A percentile compares a stretch with the other conserved stretches of the same genome.
Evolutionary conservation across 2,113 vertebrate genomes (phyloP).

Genomic region (Erythrocercus mccallii): DNA sequence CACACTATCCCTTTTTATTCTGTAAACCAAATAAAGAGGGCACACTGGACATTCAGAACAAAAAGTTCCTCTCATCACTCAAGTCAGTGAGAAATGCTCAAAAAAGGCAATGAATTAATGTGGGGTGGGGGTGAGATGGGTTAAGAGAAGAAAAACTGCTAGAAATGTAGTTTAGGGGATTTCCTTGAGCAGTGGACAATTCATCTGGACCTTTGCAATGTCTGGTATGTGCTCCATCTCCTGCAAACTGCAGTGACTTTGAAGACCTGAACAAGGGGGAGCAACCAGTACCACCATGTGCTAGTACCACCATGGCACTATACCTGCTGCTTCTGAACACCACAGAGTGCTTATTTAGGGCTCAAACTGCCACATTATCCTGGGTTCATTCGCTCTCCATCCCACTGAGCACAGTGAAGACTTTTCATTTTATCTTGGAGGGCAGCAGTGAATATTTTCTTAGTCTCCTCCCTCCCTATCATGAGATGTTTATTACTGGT

Average conservation of each 20-base stretch:
- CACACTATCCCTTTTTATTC: neutral
- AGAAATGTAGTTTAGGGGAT: slow-evolving; percentile 38
- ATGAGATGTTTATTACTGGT: neutral
- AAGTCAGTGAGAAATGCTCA: slow-evolving; percentile 38
- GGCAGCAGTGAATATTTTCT: neutral
- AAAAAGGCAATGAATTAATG: slow-evolving; percentile 60
- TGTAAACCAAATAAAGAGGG: neutral
- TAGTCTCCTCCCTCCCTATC: neutral
- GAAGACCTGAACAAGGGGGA: neutral
- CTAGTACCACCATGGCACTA: neutral
- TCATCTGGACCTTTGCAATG: neutral
- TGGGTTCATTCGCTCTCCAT: neutral
- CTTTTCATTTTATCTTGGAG: neutral
- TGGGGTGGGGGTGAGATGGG: neutral
- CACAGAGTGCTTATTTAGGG: neutral
- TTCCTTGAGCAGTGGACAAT: slow-evolving; percentile 50
- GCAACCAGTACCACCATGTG: neutral
- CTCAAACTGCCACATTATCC: neutral
- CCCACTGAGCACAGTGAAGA: neutral
- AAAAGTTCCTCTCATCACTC: neutral
- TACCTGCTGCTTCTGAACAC: neutral
- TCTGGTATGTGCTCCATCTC: slow-evolving; percentile 11
- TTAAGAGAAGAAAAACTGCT: neutral
- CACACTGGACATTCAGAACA: neutral
- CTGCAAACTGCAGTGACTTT: neutral